Evolutionary conservation across 2,797 vertebrate genomes (phyloP).

Genomic region (Leptodactylus fallax): DNA sequence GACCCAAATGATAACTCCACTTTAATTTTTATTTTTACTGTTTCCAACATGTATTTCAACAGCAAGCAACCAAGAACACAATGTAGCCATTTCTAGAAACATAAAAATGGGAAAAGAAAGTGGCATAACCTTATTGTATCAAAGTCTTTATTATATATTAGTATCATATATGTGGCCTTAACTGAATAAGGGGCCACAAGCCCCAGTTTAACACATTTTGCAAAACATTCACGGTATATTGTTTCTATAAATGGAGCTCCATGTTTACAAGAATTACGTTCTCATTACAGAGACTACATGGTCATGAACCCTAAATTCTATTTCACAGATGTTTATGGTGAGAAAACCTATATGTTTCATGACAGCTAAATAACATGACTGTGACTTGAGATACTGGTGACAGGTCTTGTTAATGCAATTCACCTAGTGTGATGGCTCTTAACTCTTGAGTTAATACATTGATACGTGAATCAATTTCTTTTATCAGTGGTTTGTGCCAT

Average conservation of each 20-base stretch:
- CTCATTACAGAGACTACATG: neutral
- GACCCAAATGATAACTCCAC: neutral
- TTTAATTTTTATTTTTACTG: constrained; percentile 3
- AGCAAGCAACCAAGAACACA: neutral
- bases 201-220: neutral
- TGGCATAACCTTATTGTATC: neutral
- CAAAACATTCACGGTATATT: neutral
- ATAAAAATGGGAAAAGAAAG: neutral
- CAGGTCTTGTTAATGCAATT: neutral
- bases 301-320: neutral
- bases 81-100: neutral
- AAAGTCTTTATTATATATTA: neutral
- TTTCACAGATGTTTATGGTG: neutral
- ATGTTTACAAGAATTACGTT: neutral
- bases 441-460: neutral
- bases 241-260: neutral
- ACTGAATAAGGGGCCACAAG: no score
- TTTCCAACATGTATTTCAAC: neutral
- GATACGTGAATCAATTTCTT: constrained; percentile 11
- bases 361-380: neutral
- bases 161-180: no score
- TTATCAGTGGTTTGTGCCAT: constrained; percentile 9
- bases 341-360: neutral
- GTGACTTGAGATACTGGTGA: neutral
- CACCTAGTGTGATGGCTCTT: neutral